Base-by-base conservation (phyloP, 2,888 invertebrate species). In the Odiellus spinosus region DNA sequence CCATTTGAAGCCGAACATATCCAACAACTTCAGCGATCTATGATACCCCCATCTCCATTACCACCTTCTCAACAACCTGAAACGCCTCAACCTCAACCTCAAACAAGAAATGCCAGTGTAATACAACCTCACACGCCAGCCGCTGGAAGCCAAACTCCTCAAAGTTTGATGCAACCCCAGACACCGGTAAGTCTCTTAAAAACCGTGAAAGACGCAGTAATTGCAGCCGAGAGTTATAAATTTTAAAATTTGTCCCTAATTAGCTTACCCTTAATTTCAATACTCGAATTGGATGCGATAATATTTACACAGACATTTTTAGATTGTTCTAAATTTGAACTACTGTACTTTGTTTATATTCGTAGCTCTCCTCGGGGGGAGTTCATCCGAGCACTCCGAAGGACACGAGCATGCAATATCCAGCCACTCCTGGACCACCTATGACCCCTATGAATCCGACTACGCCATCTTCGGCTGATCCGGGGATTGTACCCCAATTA, bases 401-500 rank as follows among this genome's bases (percentile, higher is more conserved):
- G 47, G 34, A 42, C 26, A 6, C 5, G 38, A 33, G 19, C 11
- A 20, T 38, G 10, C 18, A 47, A n/a, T 48, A 45, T 39, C 46
- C 50, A 14, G 35, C 50, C 2, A 49, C 52, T 26, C 45, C 48
- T 19, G 48, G 46, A 5, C 49, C 53, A 15, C 58, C 58, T 8
- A 54, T 55, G 50, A 55, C 58, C 18, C 59, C 58, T 14, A 56
- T 55, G 42, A 73, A 75, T 4, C 86, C 87, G 1, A 82, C 88
- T 79, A 91, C 90, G 8, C 90, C 90, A 34, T 67, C 73, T 49
- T 90, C 90, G 0, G 84, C 86, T 10, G 90, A 91, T 68, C 87
- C 91, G 45, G 87, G 87, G 44, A 90, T 93, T 59, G 74, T 88
- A 49, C 95, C 95, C 19, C 88, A 90, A 63, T 68, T 90, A 62